Base-by-base conservation (phyloP, 2,797 vertebrate genomes). In the Sebastes taczanowskii region DNA sequence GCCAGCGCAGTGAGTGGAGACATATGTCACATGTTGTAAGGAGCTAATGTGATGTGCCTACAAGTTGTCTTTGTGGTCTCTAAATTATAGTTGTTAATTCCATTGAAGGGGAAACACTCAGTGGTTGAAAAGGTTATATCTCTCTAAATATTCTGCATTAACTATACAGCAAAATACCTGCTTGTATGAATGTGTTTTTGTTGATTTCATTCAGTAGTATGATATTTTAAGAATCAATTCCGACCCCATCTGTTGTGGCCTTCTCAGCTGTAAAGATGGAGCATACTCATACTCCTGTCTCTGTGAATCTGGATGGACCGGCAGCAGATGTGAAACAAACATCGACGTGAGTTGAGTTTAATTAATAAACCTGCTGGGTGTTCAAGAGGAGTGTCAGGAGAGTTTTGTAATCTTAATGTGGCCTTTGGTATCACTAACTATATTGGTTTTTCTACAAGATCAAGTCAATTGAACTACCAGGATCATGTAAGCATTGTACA, bases 291-390 rank as follows among this genome's bases (percentile, higher is more conserved):
- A 93, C 91, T 82, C 56, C 30, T 96, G 96, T 77, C 85, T 88
- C 6, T 97, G 97, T 92, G 95, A 97, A 67, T 34, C 80, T 46
- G 97, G 96, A 89, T 97, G 95, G 96, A 96, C 84, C 3, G 93
- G 93, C 77, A 89, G 86, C 91, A 95, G 92, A 94, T 97, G 96
- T 84, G 94, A 97, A 86, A 93, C 84, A 70, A 95, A 96, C 91
- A 92, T 97, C 83, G 93, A 97, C 18, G 96, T 97, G 95, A 92
- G 96, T 92, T 14, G 55, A 77, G 34, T 62, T 73, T 83, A 67
- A 85, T 82, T 87, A 82, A 85, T 79, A 71, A 81, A 77, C 79
- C 82, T 30, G 14, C 77, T 34, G 62, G 69, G 70, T 38, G 35
- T 79, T 88, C 16, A 59, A 60, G 27, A 70, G 22, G 64, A 82